Conservation (phyloP, 2,888 invertebrate genomes). For the Microctonus aethiopoides region DNA sequence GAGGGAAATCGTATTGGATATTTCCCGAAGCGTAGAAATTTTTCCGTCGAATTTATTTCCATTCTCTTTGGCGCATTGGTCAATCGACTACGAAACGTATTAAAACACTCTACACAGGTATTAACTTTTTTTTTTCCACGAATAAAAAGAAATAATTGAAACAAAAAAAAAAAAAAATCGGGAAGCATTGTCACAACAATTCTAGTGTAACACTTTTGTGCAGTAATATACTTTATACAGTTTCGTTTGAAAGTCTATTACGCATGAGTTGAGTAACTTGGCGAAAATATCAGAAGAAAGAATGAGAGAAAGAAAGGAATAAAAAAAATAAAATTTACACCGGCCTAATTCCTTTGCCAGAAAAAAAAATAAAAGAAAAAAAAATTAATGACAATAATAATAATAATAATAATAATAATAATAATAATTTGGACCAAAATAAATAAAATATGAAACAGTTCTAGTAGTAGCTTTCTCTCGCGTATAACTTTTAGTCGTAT, state of each 20-base stretch:
- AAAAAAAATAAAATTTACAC: conserved; percentile 37
- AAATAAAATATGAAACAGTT: background rate
- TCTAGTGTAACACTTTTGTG: background rate
- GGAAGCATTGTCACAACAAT: background rate
- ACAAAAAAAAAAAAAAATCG: background rate
- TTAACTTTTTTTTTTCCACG: too few relatives aligned
- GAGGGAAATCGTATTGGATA: conserved; percentile 36
- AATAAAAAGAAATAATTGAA: background rate
- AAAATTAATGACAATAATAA: conserved; percentile 5
- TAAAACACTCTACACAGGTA: background rate
- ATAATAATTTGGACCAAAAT: background rate
- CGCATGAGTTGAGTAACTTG: conserved; percentile 5
- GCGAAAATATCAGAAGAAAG: conserved; percentile 4
- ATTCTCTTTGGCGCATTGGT: conserved; percentile 22
- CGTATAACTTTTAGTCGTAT: background rate
- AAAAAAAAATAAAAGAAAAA: conserved; percentile 1
- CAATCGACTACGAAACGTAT: conserved; percentile 10
- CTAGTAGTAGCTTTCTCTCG: conserved; percentile 2
- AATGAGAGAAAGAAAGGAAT: background rate
- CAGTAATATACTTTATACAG: background rate
- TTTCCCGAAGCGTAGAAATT: conserved; percentile 25
- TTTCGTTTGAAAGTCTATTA: background rate
- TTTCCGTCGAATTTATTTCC: conserved; percentile 25
- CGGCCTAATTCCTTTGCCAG: conserved; percentile 37
- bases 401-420: conserved; percentile 12